Percentiles rank a stretch among this genome's conserved stretches.
Conservation (phyloP, 2,113 vertebrate genomes). For the Callaeas wilsoni region DNA sequence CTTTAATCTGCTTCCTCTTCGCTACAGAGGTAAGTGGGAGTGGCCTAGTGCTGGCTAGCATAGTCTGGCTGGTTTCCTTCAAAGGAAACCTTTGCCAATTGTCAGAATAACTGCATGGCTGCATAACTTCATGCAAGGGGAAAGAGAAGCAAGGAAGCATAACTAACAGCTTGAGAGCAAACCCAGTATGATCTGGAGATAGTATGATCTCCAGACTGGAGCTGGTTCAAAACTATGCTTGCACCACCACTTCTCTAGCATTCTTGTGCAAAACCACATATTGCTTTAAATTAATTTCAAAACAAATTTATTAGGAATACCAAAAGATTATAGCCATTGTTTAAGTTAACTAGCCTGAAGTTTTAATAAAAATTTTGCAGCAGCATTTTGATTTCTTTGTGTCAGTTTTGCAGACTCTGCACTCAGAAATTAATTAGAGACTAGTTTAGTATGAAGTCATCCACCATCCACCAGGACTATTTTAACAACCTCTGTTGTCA, state of each 20-base stretch:
- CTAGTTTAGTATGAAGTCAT: background rate
- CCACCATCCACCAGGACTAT: background rate
- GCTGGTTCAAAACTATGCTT: background rate
- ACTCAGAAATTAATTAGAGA: background rate
- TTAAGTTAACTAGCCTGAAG: background rate
- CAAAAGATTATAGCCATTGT: background rate
- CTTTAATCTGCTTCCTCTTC: background rate
- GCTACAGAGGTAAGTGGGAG: background rate
- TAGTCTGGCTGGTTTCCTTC: background rate
- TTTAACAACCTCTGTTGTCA: background rate
- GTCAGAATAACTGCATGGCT: background rate
- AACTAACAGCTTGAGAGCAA: background rate
- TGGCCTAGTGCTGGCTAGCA: background rate
- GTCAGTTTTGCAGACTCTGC: background rate
- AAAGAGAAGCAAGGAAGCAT: background rate
- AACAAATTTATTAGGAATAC: background rate
- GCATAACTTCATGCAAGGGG: background rate
- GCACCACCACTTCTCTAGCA: background rate
- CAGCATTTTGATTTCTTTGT: background rate
- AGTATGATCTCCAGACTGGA: background rate
- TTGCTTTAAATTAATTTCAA: background rate
- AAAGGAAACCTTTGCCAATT: background rate
- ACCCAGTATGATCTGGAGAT: background rate
- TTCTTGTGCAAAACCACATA: background rate
- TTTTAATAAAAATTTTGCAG: background rate